Conservation (phyloP, 2,888 invertebrate genomes). For the Smittia sp. region DNA sequence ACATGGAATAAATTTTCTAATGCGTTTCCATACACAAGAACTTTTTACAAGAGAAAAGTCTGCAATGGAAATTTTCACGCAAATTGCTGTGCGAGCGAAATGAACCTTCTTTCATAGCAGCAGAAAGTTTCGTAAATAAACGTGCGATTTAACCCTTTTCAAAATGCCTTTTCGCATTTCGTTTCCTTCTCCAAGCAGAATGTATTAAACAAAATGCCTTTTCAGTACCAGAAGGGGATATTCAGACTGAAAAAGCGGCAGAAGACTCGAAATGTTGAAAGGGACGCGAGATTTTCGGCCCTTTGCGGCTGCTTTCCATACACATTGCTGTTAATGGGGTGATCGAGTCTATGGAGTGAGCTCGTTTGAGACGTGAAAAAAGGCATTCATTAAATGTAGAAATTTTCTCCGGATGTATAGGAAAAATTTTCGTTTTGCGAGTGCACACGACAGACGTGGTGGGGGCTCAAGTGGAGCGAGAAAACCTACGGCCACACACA, state of each 20-base stretch:
- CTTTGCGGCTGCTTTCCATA: background rate
- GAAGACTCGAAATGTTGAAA: too few relatives aligned
- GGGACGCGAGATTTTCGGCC: too few relatives aligned
- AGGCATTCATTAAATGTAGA: slow-evolving; percentile 29
- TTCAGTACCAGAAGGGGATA: background rate
- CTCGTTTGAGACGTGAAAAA: background rate
- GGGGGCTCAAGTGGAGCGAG: background rate
- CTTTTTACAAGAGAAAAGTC: background rate
- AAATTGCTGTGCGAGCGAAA: background rate
- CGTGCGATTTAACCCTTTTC: background rate
- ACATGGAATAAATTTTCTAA: slow-evolving; percentile 13
- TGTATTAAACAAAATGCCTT: slow-evolving; percentile 5
- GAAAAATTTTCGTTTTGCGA: slow-evolving; percentile 12
- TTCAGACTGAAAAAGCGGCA: background rate
- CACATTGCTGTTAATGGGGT: background rate
- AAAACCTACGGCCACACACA: slow-evolving; percentile 13
- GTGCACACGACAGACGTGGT: slow-evolving; percentile 32
- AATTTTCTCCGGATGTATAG: background rate
- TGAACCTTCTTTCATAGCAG: background rate
- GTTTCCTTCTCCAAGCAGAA: slow-evolving; percentile 2
- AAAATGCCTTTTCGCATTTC: slow-evolving; percentile 21
- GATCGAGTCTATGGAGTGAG: background rate
- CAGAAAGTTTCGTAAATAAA: background rate
- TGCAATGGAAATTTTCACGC: slow-evolving; percentile 15
- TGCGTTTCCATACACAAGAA: background rate